Conservation (phyloP, 2,888 invertebrate species). For the Brachyptera putata region DNA sequence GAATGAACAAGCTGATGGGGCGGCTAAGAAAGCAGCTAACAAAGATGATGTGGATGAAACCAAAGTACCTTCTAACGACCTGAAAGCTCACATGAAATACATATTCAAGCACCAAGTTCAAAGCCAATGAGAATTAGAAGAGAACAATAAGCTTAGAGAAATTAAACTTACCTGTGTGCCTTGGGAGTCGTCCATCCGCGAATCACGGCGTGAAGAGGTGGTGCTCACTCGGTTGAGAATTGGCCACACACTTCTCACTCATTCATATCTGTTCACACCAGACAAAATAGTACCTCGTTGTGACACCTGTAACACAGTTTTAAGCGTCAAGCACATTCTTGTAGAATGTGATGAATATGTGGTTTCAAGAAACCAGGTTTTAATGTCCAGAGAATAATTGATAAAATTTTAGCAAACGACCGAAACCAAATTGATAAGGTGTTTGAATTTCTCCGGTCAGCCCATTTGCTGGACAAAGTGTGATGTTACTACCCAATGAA, state of each 20-base stretch:
- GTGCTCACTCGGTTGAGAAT: not conserved
- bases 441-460: no score
- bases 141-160: constrained; percentile 5
- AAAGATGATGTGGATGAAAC: not conserved
- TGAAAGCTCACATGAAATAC: no score
- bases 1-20: constrained; percentile 11
- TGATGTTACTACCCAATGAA: no score
- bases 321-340: no score
- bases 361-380: no score
- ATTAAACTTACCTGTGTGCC: not conserved
- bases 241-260: constrained; percentile 1
- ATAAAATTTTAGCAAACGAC: no score
- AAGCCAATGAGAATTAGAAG: not conserved
- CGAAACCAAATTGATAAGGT: no score
- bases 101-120: not conserved
- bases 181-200: not conserved
- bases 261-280: constrained; percentile 4
- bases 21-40: not conserved
- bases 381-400: no score
- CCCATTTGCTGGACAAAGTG: no score
- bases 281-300: no score
- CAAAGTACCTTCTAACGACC: constrained; percentile 2
- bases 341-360: no score
- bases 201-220: constrained; percentile 3
- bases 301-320: no score